phyloP scores from a whole-genome alignment of 2,888 invertebrate genomes.

The Yponomeuta malinellus region DNA sequence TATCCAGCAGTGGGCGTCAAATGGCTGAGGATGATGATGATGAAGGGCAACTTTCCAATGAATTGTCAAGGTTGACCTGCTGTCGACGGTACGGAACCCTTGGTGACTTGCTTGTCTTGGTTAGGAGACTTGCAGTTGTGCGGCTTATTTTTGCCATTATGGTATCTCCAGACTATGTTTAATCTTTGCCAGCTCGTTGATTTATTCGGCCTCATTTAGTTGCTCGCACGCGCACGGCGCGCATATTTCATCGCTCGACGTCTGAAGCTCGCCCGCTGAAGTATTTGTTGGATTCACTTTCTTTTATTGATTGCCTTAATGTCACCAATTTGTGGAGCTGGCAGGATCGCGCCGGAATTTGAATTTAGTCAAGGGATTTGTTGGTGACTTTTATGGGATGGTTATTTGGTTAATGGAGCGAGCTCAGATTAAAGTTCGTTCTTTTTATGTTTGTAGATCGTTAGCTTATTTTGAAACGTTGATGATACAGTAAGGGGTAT shows the following conservation, averaged over 20 bases:
- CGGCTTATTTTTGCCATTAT: not conserved
- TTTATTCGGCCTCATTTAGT: conserved; percentile 48
- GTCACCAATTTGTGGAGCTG: conserved; percentile 22
- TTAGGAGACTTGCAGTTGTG: not conserved
- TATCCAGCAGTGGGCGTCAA: too few species aligned
- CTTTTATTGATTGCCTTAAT: conserved; percentile 34
- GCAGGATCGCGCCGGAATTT: not conserved
- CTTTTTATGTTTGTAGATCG: too few species aligned
- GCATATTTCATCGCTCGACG: conserved; percentile 45
- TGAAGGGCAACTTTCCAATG: too few species aligned
- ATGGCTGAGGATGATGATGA: too few species aligned
- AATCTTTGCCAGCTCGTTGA: conserved; percentile 42
- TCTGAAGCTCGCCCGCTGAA: conserved; percentile 39
- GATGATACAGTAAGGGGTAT: too few species aligned
- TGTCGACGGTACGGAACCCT: too few species aligned
- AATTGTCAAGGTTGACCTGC: too few species aligned
- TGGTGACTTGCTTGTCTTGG: too few species aligned
- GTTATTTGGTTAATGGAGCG: not conserved
- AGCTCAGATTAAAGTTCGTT: too few species aligned
- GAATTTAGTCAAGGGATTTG: conserved; percentile 3
- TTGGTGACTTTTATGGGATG: not conserved
- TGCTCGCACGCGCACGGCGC: conserved; percentile 43
- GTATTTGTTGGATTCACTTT: conserved; percentile 26
- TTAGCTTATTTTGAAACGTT: too few species aligned
- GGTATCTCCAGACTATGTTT: conserved; percentile 6